phyloP scores from a whole-genome alignment of 2,888 invertebrate species.

The Campopleginae sp. region DNA sequence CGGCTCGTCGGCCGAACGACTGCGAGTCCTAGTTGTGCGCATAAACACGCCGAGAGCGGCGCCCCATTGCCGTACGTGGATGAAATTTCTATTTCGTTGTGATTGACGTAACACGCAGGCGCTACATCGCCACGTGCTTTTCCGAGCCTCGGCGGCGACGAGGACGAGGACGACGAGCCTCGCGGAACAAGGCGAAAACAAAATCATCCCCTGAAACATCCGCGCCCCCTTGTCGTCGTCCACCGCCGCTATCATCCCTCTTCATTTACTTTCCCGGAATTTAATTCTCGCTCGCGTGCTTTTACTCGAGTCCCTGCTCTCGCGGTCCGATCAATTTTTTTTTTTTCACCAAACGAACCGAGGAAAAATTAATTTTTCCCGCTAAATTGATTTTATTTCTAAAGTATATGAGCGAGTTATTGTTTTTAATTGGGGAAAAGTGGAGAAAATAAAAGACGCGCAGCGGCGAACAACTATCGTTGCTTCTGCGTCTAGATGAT shows the following conservation, averaged over 20 bases:
- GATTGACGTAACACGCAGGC: constrained; percentile 80
- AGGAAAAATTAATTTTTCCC: not conserved
- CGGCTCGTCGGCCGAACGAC: constrained; percentile 71
- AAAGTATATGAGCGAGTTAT: not conserved
- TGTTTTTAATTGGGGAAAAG: constrained; percentile 15
- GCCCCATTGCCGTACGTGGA: constrained; percentile 69
- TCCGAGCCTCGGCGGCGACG: not conserved
- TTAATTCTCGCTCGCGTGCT: not conserved
- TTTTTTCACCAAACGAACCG: not conserved
- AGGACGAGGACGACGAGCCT: not conserved
- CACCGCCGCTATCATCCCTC: not conserved
- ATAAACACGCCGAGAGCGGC: constrained; percentile 64
- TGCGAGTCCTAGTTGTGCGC: constrained; percentile 56
- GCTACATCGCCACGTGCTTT: constrained; percentile 75
- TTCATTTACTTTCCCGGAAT: not conserved
- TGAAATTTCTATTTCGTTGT: constrained; percentile 72
- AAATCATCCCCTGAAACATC: constrained; percentile 10
- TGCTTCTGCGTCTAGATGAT: constrained; percentile 58
- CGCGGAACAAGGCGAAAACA: constrained; percentile 1
- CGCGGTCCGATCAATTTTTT: not conserved
- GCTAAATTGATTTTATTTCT: not conserved
- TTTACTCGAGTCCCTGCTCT: too few relatives aligned
- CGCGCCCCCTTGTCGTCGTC: too few relatives aligned
- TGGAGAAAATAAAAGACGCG: not conserved
- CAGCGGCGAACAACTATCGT: constrained; percentile 26